These are phyloP conservation scores for Xenus cinereus DNA, from an alignment of 2,113 vertebrate species.

Conservation along the genomic window DNA sequence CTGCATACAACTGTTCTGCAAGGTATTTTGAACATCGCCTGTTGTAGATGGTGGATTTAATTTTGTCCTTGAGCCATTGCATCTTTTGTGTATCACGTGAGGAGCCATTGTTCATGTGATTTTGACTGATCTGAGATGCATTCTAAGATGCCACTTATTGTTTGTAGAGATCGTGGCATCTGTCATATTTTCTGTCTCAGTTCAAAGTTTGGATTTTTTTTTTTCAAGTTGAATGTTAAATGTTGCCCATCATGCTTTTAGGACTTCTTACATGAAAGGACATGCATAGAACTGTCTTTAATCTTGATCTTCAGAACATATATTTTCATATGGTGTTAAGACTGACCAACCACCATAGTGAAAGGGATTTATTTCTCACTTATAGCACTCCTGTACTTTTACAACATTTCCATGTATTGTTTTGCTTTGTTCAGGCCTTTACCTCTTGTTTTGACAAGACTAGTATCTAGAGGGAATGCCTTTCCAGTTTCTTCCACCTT, in stretches of 20 bases:
- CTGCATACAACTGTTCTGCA: neutral
- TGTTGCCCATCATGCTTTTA: neutral
- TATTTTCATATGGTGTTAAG: neutral
- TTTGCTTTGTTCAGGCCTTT: neutral
- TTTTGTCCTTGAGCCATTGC: neutral
- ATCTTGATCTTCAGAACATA: neutral
- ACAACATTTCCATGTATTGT: neutral
- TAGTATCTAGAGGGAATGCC: neutral
- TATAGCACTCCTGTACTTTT: neutral
- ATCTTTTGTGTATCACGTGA: neutral
- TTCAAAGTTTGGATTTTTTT: neutral
- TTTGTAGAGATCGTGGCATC: accelerated
- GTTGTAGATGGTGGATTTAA: neutral
- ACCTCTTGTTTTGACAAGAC: neutral
- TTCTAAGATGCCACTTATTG: neutral
- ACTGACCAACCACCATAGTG: neutral
- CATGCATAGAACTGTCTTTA: neutral
- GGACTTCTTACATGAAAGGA: neutral
- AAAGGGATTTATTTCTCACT: neutral
- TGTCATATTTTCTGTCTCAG: neutral
- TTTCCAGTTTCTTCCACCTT: neutral
- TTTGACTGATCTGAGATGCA: neutral
- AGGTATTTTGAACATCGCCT: neutral
- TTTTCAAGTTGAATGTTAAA: neutral
- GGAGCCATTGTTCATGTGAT: neutral